Evolutionary conservation across 2,888 invertebrate genomes (phyloP), one percentile per base, ranked within the genome.

Genomic region (Adineta ricciae): DNA sequence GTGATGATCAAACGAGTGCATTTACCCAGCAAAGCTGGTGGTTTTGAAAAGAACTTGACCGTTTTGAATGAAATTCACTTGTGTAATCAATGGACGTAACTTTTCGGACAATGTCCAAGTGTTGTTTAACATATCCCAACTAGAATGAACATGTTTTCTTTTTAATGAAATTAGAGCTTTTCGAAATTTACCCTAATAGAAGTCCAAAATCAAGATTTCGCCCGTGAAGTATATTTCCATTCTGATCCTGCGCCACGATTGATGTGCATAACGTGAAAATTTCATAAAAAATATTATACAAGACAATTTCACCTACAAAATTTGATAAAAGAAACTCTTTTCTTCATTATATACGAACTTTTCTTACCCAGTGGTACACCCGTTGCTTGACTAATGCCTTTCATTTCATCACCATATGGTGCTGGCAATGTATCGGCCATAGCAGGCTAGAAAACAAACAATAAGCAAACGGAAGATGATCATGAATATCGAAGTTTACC

Each of bases 241-340:
- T 86, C 9, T 88, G 86, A 87, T 91, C 91, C 87, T 92, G 89
- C 27, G 92, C 91, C 7, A 92, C 89, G 82, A 92, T 90, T 5
- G 92, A 92, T 1, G 92, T 92, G 88, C 92, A 92, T 21, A 92
- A 90, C 32, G 92, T 91, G 89, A 92, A 92, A 52, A 92, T 88
- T 88, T 92, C 92, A 88, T 92, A 92, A 89, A 92, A 92, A 54
- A 92, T 90, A 88, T 93, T 93, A 89, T 91, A 93, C 85, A 93
- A 88, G 4, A 92, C 90, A 83, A 92, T 88, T 87, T 92, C 91
- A 41, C 92, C 92, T 88, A 11, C 89, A 92, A 92, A 50, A 92
- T 88, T 88, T 92, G 92, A 88, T 92, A 93, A 89, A 93, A 92
- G 50, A 92, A 90, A 88, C 5, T 46, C 46, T 46, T 46, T 46